Evolutionary conservation across 2,888 invertebrate genomes (phyloP), one percentile per base, ranked within the genome.

Genomic region (Dynastes hyllus): DNA sequence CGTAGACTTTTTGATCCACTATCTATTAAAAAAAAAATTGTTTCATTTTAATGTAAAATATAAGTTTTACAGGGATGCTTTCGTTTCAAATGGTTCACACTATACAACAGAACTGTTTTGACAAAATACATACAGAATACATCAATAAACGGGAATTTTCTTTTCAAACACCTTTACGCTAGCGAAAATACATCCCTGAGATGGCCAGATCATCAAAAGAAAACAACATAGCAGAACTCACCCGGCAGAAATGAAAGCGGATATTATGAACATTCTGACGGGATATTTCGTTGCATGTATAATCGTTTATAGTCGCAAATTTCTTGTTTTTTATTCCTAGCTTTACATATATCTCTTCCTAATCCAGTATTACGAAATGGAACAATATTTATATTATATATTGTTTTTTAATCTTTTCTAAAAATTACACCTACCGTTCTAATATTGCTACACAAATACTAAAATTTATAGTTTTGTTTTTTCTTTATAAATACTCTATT

Each of bases 391-490:
- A 82, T 80, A 58, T 80, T 81, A 81, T 78, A 81, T 83, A 81
- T 77, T 80, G 76, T 79, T 78, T 78, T 81, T 80, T 83, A 83
- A 63, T 78, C 76, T 73, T 45, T 45, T 27, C 55, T 55, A 55
- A 55, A 61, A 71, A 63, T 65, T 73, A 78, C 37, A 37, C 71
- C 78, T 71, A 71, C 58, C 4, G 29, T 9, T 81, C 85, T 85
- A 86, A 84, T 87, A 86, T 86, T 87, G 86, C 86, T 86, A 86
- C 84, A 85, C 81, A 83, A 81, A 82, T 79, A 70, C 75, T 70
- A 79, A 66, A 58, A 58, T 58, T 69, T 77, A 58, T 77, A 77
- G 27, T 63, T 75, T 75, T 45, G 11, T 45, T 45, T 16, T 53
- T 55, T 55, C 55, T 55, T 55, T 75, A 77, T 77, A 77, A 67